Evolutionary conservation across 2,113 vertebrate species (phyloP), one percentile per base, ranked within the genome.

Genomic region (Speoplatyrhinus poulsoni): DNA sequence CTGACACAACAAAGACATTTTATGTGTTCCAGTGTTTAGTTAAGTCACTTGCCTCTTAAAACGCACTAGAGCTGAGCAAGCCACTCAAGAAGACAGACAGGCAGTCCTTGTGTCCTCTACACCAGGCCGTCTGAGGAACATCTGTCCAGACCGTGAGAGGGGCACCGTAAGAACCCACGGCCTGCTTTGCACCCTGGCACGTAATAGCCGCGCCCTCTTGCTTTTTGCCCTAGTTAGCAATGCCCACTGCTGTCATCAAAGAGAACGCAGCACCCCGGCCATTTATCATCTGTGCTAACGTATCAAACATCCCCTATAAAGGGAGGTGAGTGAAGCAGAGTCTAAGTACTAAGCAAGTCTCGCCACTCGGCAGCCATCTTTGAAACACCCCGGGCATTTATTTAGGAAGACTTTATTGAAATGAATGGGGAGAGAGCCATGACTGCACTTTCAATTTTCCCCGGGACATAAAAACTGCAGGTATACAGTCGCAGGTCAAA

Each of bases 241-340:
- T 66, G 46, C 47, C 60, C 26, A 61, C 61, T 49, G 68, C 74
- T 64, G 69, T 75, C 72, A 47, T 41, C 47, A 7, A 16, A 33
- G 11, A 62, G 68, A 66, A 62, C 69, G 66, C 59, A 47, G 12
- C 73, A 75, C 33, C 72, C 48, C 66, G 70, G 50, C 26, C 36
- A 71, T 86, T 73, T 72, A 85, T 88, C 73, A 70, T 63, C n/a
- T 58, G 58, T 48, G 36, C 80, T 80, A 26, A 2, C 26, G 26
- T 2, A 79, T 80, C 79, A 59, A 67, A 76, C 72, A 59, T 62
- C 47, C 36, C 4, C 36, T 6, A 56, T 15, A 16, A n/a, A 56
- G 15, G 16, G 54, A 56, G 54, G 16, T 26, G 54, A 56, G 4
- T n/a, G 54, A 56, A n/a, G 10, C 2, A 26, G 55, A 57, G 16